These are phyloP conservation scores for Achatina immaculata DNA, from an alignment of 1,140 invertebrate species.

Conservation along the genomic window DNA sequence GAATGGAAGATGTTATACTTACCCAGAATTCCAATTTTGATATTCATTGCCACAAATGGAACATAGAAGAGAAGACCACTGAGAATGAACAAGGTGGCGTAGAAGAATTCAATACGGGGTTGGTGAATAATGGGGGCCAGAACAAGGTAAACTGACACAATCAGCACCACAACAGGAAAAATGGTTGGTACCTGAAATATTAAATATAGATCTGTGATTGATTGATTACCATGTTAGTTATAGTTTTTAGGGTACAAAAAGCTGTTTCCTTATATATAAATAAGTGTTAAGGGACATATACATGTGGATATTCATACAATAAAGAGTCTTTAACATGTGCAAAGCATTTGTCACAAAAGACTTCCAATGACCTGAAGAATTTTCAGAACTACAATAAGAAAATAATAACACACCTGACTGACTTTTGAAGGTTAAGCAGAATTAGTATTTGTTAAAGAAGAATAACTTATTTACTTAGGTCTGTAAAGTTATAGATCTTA, in stretches of 20 bases:
- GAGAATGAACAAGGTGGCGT: conserved; percentile 81
- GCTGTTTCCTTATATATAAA: too few species aligned
- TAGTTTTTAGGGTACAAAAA: neutral
- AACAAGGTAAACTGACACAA: conserved; percentile 81
- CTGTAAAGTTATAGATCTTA: too few species aligned
- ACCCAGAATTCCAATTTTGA: conserved; percentile 39
- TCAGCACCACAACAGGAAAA: conserved; percentile 81
- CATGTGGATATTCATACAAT: too few species aligned
- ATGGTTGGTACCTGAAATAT: conserved; percentile 80
- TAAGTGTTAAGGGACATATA: neutral
- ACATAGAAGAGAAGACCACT: conserved; percentile 82
- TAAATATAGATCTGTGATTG: neutral
- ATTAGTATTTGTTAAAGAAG: too few species aligned
- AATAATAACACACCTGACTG: too few species aligned
- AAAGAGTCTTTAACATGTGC: too few species aligned
- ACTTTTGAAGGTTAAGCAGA: too few species aligned
- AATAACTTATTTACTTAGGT: too few species aligned
- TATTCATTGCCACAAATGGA: conserved; percentile 76
- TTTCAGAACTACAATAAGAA: too few species aligned
- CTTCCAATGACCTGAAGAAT: too few species aligned
- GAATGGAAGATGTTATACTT: neutral
- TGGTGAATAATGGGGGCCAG: conserved; percentile 83
- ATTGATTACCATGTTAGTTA: neutral
- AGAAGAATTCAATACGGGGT: conserved; percentile 83
- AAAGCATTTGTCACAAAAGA: too few species aligned